Base-by-base conservation (phyloP, 2,888 invertebrate species). In the Chrysodeixis includens region DNA sequence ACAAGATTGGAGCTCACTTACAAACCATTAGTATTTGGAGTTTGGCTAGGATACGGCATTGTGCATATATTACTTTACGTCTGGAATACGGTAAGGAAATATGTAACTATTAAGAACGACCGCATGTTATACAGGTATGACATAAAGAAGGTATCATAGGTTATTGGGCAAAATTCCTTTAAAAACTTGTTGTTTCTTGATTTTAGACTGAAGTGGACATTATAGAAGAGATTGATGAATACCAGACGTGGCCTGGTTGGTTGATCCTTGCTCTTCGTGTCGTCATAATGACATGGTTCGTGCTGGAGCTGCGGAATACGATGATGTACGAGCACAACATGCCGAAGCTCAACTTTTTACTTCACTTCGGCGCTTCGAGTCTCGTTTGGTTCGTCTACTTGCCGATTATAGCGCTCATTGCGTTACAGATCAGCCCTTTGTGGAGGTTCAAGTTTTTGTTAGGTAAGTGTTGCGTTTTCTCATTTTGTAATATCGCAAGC, bases 381-480 rank as follows among this genome's bases (percentile, higher is more conserved):
- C 96, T 99, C 46, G 99, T 99, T 12, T 99, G 99, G 99, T 99
- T 99, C 88, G 98, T 99, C 80, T 99, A 99, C 92, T 95, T 99
- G 86, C 99, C 99, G 12, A 97, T 99, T 69, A 97, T 99, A 76
- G 99, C 99, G 62, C 96, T 99, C 61, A 97, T 99, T 79, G 98
- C 99, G 12, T 95, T 99, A 62, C 98, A 99, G 94, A 97, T 99
- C 62, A 98, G 98, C 71, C 97, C 99, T 53, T 95, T 99, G 83
- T 99, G 99, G 99, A 96, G 99, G 93, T 98, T 98, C 92, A 99
- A 99, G 94, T 96, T 99, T 84, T 94, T 99, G 67, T 95, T 99
- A 85, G 98, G 98, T 98, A 90, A 96, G 96, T 92, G 46, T 58
- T 57, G 59, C 68, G 54, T 10, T 69, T 63, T 16, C 10, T 68